A percentile compares a stretch with the other conserved stretches of the same genome.
phyloP scores from a whole-genome alignment of 1,140 invertebrate genomes.

The Gryon sp. region DNA sequence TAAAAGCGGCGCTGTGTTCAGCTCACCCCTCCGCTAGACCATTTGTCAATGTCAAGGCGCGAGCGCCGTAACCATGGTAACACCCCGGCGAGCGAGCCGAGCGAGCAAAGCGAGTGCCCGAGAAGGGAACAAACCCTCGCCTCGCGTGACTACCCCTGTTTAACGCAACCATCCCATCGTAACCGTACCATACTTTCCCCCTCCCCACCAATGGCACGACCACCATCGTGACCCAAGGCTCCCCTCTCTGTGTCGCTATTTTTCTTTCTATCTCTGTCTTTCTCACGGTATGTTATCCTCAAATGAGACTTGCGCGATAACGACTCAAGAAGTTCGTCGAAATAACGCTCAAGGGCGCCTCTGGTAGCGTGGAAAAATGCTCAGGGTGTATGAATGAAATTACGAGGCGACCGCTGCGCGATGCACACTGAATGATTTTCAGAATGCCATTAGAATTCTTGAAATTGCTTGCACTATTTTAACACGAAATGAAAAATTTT shows the following conservation, averaged over 20 bases:
- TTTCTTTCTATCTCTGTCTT: no score
- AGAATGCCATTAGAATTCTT: slow-evolving; percentile 33
- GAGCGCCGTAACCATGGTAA: slow-evolving; percentile 79
- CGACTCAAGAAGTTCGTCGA: slow-evolving; percentile 26
- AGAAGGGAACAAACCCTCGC: slow-evolving; percentile 68
- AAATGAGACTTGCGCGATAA: slow-evolving; percentile 33
- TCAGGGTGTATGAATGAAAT: slow-evolving; percentile 60
- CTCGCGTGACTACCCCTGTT: slow-evolving; percentile 68
- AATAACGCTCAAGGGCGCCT: slow-evolving; percentile 57
- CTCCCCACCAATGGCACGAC: no score
- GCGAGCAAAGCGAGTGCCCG: slow-evolving; percentile 66
- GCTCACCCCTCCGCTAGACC: slow-evolving; percentile 78
- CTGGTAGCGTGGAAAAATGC: slow-evolving; percentile 50
- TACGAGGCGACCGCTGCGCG: slow-evolving; percentile 35
- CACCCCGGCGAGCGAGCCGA: slow-evolving; percentile 71
- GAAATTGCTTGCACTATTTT: no score
- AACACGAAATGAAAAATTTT: no score
- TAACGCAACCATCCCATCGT: slow-evolving; percentile 67
- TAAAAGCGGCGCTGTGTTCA: slow-evolving; percentile 79
- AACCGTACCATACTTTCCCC: slow-evolving; percentile 7
- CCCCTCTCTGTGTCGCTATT: slow-evolving; percentile 16
- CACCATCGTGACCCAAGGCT: slow-evolving; percentile 20
- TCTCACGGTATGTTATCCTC: no score
- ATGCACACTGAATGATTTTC: slow-evolving; percentile 44
- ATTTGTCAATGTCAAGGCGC: slow-evolving; percentile 81